Evolutionary conservation across 2,113 vertebrate species (phyloP).

Genomic region (Anoplopoma fimbria): DNA sequence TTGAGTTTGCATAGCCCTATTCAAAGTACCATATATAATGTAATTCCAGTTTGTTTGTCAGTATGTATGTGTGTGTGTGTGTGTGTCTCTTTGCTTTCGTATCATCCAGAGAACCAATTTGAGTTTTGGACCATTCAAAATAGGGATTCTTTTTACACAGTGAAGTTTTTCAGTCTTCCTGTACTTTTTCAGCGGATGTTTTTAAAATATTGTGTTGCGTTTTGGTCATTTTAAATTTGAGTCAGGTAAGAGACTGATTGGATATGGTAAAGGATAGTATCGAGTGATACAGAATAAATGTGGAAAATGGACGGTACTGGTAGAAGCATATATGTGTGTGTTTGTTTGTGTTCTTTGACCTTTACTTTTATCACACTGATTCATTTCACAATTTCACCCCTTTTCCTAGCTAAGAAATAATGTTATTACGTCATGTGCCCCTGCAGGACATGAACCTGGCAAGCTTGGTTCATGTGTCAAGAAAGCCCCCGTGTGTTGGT

Average conservation of each 20-base stretch:
- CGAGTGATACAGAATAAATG: not conserved
- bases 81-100: not conserved
- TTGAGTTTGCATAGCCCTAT: constrained; percentile 13
- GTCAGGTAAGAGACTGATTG: not conserved
- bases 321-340: not conserved
- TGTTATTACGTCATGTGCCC: constrained; percentile 56
- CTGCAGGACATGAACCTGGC: constrained; percentile 1
- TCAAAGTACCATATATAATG: constrained; percentile 3
- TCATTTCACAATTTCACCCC: constrained; percentile 29
- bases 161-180: not conserved
- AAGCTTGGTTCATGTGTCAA: constrained; percentile 22
- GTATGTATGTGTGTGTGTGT: not conserved
- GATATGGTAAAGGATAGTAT: not conserved
- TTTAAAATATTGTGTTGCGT: not conserved
- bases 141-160: not conserved
- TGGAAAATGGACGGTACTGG: not conserved
- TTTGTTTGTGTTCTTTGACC: not conserved
- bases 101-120: not conserved
- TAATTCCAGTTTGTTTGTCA: not conserved
- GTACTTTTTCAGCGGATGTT: not conserved
- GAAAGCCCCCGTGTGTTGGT: not conserved
- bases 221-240: not conserved
- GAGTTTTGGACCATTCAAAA: not conserved
- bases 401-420: constrained; percentile 17
- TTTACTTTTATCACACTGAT: constrained; percentile 28